Percentiles rank a stretch among this genome's conserved stretches.
Conservation (phyloP, 2,113 vertebrate genomes). For the Trachemys scripta region DNA sequence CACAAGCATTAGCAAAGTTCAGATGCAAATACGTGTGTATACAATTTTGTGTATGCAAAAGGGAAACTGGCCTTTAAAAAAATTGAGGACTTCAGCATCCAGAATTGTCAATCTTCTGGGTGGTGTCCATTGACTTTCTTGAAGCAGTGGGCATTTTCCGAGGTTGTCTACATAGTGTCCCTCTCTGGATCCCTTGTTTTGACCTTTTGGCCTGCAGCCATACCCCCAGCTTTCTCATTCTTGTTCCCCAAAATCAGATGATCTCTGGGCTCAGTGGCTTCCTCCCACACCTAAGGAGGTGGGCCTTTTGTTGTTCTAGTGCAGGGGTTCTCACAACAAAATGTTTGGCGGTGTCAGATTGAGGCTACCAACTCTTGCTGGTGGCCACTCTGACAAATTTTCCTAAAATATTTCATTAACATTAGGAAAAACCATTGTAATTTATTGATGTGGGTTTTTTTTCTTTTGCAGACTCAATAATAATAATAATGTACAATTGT, state of each 20-base stretch:
- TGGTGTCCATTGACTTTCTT: neutral
- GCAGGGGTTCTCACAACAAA: neutral
- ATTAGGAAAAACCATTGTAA: too few relatives aligned
- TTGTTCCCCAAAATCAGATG: neutral
- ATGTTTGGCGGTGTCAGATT: too few relatives aligned
- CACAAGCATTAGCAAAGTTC: neutral
- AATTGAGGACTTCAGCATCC: neutral
- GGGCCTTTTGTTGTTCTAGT: constrained; percentile 1
- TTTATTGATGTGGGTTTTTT: too few relatives aligned
- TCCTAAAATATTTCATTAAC: too few relatives aligned
- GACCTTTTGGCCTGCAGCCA: neutral
- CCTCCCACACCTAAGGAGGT: rapidly evolving
- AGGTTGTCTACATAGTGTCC: neutral
- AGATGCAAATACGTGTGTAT: neutral
- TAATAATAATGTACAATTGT: too few relatives aligned
- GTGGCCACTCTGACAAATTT: too few relatives aligned
- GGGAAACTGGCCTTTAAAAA: neutral
- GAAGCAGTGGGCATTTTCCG: neutral
- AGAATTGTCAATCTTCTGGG: neutral
- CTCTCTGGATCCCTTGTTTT: neutral
- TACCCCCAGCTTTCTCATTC: rapidly evolving
- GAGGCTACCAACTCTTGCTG: too few relatives aligned
- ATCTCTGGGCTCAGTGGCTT: neutral
- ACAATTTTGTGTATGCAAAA: neutral
- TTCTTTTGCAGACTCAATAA: too few relatives aligned